Evolutionary conservation across 2,888 invertebrate genomes (phyloP).

Genomic region (Scaptomyza cyrtandrae): DNA sequence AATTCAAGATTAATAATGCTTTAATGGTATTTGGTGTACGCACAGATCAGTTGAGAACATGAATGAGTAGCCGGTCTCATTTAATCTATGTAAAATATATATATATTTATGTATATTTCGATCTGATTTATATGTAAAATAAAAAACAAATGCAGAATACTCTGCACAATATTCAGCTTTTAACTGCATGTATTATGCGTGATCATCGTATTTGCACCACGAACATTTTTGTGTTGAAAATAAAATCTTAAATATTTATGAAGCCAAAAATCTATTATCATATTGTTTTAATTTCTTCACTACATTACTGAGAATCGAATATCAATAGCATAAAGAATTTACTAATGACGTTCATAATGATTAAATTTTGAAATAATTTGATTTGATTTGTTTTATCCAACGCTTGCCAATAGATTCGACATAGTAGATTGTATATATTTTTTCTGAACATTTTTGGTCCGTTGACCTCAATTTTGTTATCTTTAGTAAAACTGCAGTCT

Average conservation of each 20-base stretch:
- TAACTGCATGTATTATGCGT: slow-evolving; percentile 43
- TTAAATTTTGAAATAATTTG: background rate
- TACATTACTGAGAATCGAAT: background rate
- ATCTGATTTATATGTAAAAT: slow-evolving; percentile 23
- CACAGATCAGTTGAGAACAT: slow-evolving; percentile 28
- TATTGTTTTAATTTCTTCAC: background rate
- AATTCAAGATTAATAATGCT: slow-evolving; percentile 33
- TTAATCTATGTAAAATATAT: slow-evolving; percentile 15
- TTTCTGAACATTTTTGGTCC: background rate
- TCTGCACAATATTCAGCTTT: slow-evolving; percentile 33
- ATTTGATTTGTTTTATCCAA: background rate
- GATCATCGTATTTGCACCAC: slow-evolving; percentile 51
- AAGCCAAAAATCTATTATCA: slow-evolving; percentile 1
- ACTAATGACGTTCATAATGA: background rate
- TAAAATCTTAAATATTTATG: slow-evolving; percentile 57
- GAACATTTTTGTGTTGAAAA: slow-evolving; percentile 57
- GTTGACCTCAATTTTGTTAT: background rate
- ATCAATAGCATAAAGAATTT: background rate
- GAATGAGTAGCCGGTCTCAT: slow-evolving; percentile 2
- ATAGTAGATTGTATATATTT: too few species aligned
- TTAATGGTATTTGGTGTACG: slow-evolving; percentile 25
- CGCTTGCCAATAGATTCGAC: background rate
- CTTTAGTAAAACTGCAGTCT: background rate
- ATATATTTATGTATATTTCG: slow-evolving; percentile 18
- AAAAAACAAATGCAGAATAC: slow-evolving; percentile 17